Evolutionary conservation across 2,888 invertebrate genomes (phyloP), one percentile per base, ranked within the genome.

Genomic region (Cheilosia impressa): DNA sequence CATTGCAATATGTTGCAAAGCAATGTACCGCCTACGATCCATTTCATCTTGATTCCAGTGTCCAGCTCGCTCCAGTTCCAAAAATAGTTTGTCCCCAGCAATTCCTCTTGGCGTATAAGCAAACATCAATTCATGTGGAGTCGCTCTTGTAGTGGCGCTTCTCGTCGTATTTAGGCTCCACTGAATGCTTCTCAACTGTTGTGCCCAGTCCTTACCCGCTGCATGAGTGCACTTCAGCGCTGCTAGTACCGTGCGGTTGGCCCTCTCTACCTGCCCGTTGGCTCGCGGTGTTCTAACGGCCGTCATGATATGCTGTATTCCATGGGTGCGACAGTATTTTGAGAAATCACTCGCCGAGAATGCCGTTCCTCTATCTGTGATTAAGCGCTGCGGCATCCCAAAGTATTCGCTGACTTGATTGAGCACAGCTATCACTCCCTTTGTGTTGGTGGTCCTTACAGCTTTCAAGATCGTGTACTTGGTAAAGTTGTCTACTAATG

Each of bases 161-260:
- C 27, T 60, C n/a, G 45, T 10, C 24, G 45, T 60, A 10, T 27
- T 60, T 13, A 55, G 10, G 15, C 27, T 53, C 52, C 27, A 53
- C 13, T 53, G 52, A 27, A 53, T 27, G 27, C 15, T 60, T 17
- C 43, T 60, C n/a, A 60, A 17, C 19, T 60, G 27, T 45, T 45
- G 60, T 7, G 43, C 17, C 60, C 60, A 60, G 60, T 60, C 45
- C 24, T 24, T 60, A 3, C 45, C 43, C 1, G n/a, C 24, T n/a
- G 27, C 27, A 45, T 45, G 13, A 43, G 24, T n/a, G n/a, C 62
- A 24, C 90, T 27, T 45, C 4, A 60, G 17, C 7, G 43, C 60
- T 43, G 43, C 45, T 24, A 62, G 15, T 24, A 53, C 43, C n/a
- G n/a, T n/a, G n/a, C n/a, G n/a, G n/a, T n/a, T n/a, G n/a, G n/a